A percentile compares a stretch with the other conserved stretches of the same genome.
Conservation (phyloP, 2,888 invertebrate species). For the Lycaena phlaeas region DNA sequence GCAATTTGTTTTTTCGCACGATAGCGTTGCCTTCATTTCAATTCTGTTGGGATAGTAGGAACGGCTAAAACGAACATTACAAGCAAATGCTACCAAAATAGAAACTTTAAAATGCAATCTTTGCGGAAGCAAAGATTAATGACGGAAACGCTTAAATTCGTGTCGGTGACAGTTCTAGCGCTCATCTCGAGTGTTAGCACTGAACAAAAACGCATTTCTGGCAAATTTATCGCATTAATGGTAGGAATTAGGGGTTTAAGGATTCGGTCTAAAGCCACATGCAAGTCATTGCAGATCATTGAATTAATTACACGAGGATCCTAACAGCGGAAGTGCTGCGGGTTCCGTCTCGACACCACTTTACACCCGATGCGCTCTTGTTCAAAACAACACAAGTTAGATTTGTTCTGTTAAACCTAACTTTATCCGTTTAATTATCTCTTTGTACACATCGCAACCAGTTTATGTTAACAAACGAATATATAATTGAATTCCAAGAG, state of each 20-base stretch:
- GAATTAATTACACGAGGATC: conserved; percentile 61
- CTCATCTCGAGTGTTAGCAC: conserved; percentile 14
- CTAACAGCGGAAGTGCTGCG: conserved; percentile 42
- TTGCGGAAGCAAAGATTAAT: conserved; percentile 58
- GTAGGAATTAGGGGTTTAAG: conserved; percentile 55
- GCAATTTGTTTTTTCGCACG: conserved; percentile 29
- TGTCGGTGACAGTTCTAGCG: conserved; percentile 53
- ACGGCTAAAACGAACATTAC: conserved; percentile 40
- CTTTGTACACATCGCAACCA: neutral
- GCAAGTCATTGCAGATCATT: conserved; percentile 69
- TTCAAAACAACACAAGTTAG: conserved; percentile 12
- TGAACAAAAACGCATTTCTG: conserved; percentile 50
- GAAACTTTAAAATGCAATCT: conserved; percentile 65
- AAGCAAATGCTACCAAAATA: conserved; percentile 49
- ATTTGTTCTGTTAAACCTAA: conserved; percentile 19
- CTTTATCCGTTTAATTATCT: conserved; percentile 14
- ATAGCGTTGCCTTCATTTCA: conserved; percentile 29
- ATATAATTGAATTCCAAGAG: neutral
- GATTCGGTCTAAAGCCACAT: conserved; percentile 47
- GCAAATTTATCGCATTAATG: conserved; percentile 55
- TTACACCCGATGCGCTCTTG: conserved; percentile 29
- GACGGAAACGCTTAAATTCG: conserved; percentile 50
- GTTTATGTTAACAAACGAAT: neutral
- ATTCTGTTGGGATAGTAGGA: conserved; percentile 26
- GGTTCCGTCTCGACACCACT: conserved; percentile 23